Evolutionary conservation across 2,113 vertebrate genomes (phyloP).

Genomic region (Chunga burmeisteri): DNA sequence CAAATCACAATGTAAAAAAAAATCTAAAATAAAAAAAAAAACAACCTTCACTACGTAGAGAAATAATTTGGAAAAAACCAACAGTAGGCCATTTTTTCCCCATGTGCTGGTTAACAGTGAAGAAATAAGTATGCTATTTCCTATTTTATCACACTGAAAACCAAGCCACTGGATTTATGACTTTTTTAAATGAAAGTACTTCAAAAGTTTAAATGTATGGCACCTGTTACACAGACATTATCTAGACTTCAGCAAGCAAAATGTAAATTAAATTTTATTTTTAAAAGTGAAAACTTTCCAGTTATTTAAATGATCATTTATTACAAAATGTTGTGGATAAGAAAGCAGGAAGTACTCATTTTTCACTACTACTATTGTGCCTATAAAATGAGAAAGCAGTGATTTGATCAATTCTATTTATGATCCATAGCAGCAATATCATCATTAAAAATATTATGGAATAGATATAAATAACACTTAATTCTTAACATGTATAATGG

Average conservation of each 20-base stretch:
- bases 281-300: neutral
- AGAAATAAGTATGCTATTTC: neutral
- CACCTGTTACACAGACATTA: neutral
- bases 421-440: slow-evolving; percentile 44
- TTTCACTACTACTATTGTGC: neutral
- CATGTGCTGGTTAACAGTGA: neutral
- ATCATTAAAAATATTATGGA: slow-evolving; percentile 44
- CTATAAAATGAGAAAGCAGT: slow-evolving; percentile 38
- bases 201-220: neutral
- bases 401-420: slow-evolving; percentile 15
- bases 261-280: slow-evolving; percentile 16
- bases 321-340: neutral
- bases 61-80: neutral
- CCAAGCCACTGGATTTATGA: neutral
- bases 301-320: neutral
- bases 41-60: neutral
- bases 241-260: slow-evolving; percentile 15
- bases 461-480: slow-evolving; percentile 59
- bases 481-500: slow-evolving; percentile 22
- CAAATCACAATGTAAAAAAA: neutral
- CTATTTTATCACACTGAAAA: slow-evolving; percentile 10
- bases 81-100: neutral
- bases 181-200: neutral
- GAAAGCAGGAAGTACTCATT: neutral
- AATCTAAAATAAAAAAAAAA: neutral